These are phyloP conservation scores for Megatriorchis doriae DNA, from an alignment of 2,113 vertebrate genomes.

Conservation along the genomic window DNA sequence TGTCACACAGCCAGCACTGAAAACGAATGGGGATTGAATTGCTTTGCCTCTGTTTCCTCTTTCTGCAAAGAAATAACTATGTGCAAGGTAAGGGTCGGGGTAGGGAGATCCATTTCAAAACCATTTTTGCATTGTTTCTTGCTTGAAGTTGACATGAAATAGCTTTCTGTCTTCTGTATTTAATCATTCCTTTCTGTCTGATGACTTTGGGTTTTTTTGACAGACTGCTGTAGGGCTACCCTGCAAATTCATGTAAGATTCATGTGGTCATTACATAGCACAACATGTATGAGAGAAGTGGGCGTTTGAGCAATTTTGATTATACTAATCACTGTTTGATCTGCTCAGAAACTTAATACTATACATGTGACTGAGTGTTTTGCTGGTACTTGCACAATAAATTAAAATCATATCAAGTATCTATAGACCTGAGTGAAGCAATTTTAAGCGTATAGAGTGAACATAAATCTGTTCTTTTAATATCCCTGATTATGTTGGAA, in stretches of 20 bases:
- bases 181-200: slow-evolving; percentile 6
- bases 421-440: not conserved
- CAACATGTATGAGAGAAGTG: not conserved
- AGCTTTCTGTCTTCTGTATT: slow-evolving; percentile 18
- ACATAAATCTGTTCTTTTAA: not conserved
- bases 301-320: not conserved
- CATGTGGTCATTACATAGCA: not conserved
- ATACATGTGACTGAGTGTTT: not conserved
- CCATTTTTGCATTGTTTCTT: slow-evolving; percentile 18
- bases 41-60: slow-evolving; percentile 85
- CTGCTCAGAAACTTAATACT: not conserved
- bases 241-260: not conserved
- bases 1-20: slow-evolving; percentile 78
- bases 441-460: not conserved
- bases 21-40: slow-evolving; percentile 95
- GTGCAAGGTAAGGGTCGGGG: slow-evolving; percentile 85
- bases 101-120: not conserved
- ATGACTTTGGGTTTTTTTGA: not conserved
- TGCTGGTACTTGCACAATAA: not conserved
- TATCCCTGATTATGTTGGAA: not conserved
- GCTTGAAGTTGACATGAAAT: slow-evolving; percentile 2
- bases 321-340: not conserved
- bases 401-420: not conserved
- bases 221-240: not conserved
- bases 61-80: slow-evolving; percentile 81